These are phyloP conservation scores for Plebejus melissa DNA, from an alignment of 2,888 invertebrate species.

Conservation along the genomic window DNA sequence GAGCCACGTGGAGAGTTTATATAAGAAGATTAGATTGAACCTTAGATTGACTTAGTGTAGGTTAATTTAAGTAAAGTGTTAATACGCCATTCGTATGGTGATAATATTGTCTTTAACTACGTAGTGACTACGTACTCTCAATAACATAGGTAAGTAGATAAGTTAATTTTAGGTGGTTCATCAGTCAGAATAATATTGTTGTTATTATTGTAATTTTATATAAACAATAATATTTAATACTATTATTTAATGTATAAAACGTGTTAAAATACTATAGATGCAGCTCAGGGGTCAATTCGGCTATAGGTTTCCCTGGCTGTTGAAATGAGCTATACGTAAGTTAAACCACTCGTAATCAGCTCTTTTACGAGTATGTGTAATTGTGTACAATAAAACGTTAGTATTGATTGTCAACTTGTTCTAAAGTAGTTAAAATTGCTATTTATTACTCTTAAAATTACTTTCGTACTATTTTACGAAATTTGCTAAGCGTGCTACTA, in stretches of 20 bases:
- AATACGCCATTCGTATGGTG: background rate
- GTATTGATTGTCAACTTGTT: background rate
- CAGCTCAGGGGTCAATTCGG: no score
- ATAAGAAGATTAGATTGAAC: no score
- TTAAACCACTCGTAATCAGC: no score
- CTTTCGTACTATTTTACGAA: background rate
- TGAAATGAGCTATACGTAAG: no score
- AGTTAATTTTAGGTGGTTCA: background rate
- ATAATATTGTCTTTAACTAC: background rate
- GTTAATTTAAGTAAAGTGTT: background rate
- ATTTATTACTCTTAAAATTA: background rate
- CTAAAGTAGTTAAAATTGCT: background rate
- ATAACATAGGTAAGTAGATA: background rate
- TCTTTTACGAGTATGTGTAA: no score
- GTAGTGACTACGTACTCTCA: background rate
- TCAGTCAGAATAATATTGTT: background rate
- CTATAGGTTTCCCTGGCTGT: no score
- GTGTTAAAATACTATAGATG: no score
- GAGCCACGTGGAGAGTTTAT: no score
- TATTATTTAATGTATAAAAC: no score
- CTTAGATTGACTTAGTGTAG: background rate
- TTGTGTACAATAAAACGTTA: background rate
- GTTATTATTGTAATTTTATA: background rate
- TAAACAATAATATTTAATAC: background rate
- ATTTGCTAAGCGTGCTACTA: background rate